These are phyloP conservation scores for Machimus atricapillus DNA, from an alignment of 2,888 invertebrate species.

Conservation along the genomic window DNA sequence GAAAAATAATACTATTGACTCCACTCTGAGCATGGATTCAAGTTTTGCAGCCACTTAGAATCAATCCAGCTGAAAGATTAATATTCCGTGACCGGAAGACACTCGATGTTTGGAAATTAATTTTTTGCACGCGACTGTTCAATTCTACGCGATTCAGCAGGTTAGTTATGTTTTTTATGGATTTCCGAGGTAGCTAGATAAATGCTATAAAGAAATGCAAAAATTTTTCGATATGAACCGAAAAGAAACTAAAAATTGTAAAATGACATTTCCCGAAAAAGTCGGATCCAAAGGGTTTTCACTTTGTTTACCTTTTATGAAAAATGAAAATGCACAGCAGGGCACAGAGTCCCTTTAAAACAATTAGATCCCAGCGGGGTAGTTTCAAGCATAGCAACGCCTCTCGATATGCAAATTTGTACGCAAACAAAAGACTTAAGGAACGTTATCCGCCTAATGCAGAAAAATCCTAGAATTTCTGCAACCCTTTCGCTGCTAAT, in stretches of 20 bases:
- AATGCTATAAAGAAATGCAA: too few relatives aligned
- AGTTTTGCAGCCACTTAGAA: too few relatives aligned
- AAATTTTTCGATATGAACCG: too few relatives aligned
- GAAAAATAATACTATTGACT: too few relatives aligned
- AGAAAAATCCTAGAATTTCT: conserved; percentile 38
- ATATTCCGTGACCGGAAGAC: too few relatives aligned
- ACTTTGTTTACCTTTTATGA: neutral
- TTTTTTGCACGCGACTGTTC: too few relatives aligned
- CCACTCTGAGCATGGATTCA: too few relatives aligned
- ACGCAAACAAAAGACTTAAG: conserved; percentile 21
- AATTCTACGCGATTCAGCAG: too few relatives aligned
- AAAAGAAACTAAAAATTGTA: neutral
- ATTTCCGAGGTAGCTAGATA: too few relatives aligned
- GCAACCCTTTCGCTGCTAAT: conserved; percentile 24
- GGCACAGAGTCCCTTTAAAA: neutral
- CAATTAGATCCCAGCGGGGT: neutral
- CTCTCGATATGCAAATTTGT: conserved; percentile 35
- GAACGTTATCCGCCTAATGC: conserved; percentile 37
- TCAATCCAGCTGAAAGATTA: too few relatives aligned
- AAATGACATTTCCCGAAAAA: neutral
- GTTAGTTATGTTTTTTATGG: too few relatives aligned
- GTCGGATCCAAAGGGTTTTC: neutral
- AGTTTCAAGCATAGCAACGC: neutral
- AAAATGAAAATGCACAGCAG: neutral
- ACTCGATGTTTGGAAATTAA: too few relatives aligned